These are phyloP conservation scores for Triops cancriformis DNA, from an alignment of 1,140 invertebrate genomes.

Conservation along the genomic window DNA sequence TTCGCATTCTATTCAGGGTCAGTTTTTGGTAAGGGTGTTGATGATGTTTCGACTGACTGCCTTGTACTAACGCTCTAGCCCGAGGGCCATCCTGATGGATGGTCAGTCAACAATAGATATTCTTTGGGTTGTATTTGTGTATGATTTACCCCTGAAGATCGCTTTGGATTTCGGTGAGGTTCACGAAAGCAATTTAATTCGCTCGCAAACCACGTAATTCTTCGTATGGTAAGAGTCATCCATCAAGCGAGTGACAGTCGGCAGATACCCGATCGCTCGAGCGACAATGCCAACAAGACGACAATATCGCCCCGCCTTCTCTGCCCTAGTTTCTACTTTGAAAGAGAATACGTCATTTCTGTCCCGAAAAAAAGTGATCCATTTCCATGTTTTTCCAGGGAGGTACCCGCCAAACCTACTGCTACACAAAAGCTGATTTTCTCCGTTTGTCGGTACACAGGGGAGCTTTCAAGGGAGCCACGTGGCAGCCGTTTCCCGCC, in stretches of 20 bases:
- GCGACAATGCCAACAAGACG: background rate
- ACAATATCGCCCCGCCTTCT: background rate
- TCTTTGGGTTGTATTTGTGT: background rate
- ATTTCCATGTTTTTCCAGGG: constrained; percentile 5
- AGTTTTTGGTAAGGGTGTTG: background rate
- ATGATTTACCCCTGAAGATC: background rate
- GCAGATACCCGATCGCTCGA: background rate
- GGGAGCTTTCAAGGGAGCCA: background rate
- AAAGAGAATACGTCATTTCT: background rate
- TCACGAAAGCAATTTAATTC: background rate
- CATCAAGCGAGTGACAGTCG: background rate
- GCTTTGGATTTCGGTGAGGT: background rate
- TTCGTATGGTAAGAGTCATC: background rate
- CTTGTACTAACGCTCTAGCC: background rate
- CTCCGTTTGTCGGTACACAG: background rate
- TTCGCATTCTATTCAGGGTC: background rate
- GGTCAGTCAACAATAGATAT: background rate
- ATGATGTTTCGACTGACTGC: constrained; percentile 2
- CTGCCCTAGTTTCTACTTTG: background rate
- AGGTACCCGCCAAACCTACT: background rate
- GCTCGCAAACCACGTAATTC: background rate
- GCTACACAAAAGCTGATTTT: constrained; percentile 1
- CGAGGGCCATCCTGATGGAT: background rate
- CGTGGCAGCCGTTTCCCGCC: constrained; percentile 6
- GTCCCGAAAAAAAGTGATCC: background rate